These are phyloP conservation scores for Macroglossus sobrinus DNA, from an alignment of 2,113 vertebrate species.

Conservation along the genomic window DNA sequence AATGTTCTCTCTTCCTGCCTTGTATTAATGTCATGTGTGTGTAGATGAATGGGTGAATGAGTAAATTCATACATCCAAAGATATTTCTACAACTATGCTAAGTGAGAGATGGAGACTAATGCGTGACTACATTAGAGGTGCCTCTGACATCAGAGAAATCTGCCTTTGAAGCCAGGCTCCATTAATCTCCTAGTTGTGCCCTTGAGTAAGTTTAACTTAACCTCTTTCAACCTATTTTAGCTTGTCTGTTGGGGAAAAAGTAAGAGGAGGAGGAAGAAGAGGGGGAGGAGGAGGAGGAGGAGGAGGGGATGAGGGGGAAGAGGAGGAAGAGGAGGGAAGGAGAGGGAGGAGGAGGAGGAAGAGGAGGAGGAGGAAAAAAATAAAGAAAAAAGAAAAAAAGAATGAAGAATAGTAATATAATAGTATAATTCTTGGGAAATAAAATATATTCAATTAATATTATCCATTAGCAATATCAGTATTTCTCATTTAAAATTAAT, in stretches of 20 bases:
- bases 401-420: neutral
- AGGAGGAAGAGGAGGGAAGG: neutral
- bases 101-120: neutral
- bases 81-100: neutral
- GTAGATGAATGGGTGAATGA: neutral
- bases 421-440: neutral
- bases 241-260: neutral
- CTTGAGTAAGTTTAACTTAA: neutral
- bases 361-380: neutral
- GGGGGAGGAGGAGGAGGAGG: neutral
- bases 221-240: neutral
- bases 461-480: neutral
- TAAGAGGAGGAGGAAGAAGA: neutral
- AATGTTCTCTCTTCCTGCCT: neutral
- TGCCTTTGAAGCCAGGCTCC: neutral
- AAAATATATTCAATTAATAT: neutral
- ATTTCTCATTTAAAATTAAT: neutral
- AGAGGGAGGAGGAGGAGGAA: no score
- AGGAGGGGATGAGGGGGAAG: no score
- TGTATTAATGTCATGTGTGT: neutral
- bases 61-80: neutral
- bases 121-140: neutral
- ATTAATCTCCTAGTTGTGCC: neutral
- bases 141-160: neutral
- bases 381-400: neutral